Percentiles rank a stretch among this genome's conserved stretches.
These are phyloP conservation scores for Drosophila algonquin DNA, from an alignment of 2,888 invertebrate species.

Conservation along the genomic window DNA sequence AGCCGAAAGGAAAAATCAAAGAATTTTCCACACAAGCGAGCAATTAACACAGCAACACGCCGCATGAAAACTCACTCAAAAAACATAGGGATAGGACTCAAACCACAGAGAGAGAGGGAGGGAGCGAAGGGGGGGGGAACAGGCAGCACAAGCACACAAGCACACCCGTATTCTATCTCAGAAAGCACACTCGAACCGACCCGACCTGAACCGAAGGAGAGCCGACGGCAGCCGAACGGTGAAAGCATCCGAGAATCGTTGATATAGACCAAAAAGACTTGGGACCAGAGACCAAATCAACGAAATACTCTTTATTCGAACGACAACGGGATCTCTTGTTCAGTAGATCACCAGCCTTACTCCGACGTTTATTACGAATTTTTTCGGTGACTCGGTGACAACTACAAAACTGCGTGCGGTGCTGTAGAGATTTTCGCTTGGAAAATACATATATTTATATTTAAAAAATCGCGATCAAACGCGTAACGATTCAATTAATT, in stretches of 20 bases:
- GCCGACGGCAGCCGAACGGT: constrained; percentile 35
- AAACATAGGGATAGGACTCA: constrained; percentile 22
- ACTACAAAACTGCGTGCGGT: constrained; percentile 82
- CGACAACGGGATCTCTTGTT: constrained; percentile 85
- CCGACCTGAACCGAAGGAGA: constrained; percentile 32
- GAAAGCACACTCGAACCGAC: constrained; percentile 17
- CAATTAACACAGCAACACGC: constrained; percentile 80
- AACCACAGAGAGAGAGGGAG: constrained; percentile 19
- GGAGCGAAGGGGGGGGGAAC: background rate
- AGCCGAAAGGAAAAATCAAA: constrained; percentile 43
- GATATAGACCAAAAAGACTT: constrained; percentile 79
- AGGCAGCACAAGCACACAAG: too few relatives aligned
- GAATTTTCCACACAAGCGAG: constrained; percentile 79
- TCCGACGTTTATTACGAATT: constrained; percentile 85
- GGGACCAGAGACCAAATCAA: constrained; percentile 76
- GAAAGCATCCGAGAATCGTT: constrained; percentile 48
- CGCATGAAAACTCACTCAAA: constrained; percentile 55
- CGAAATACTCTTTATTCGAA: constrained; percentile 85
- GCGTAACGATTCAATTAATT: constrained; percentile 60
- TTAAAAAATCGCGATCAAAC: constrained; percentile 46
- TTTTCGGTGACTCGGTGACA: constrained; percentile 84
- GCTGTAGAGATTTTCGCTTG: constrained; percentile 75
- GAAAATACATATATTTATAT: constrained; percentile 39
- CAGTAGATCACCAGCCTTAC: constrained; percentile 85
- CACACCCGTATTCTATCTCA: constrained; percentile 4